phyloP scores from a whole-genome alignment of 2,888 invertebrate genomes.

The Cyclophora punctaria region DNA sequence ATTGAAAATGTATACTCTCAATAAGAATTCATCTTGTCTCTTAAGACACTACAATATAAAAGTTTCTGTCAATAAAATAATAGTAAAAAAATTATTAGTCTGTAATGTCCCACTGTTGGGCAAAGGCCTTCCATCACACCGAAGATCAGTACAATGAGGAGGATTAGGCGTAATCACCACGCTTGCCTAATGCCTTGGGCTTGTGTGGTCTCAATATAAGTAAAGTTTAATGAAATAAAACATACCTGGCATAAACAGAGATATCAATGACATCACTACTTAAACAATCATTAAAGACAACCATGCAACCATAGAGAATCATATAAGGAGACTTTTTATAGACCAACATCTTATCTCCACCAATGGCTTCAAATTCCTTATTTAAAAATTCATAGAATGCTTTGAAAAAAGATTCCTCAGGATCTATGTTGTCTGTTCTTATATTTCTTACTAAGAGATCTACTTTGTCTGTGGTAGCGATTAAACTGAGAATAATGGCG shows the following conservation, averaged over 20 bases:
- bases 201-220: no score
- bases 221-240: not conserved
- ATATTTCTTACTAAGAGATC: slow-evolving; percentile 36
- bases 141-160: no score
- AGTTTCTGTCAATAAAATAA: no score
- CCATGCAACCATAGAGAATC: slow-evolving; percentile 44
- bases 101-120: no score
- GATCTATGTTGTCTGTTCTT: slow-evolving; percentile 20
- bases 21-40: not conserved
- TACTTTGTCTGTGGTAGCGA: slow-evolving; percentile 40
- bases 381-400: slow-evolving; percentile 34
- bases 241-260: slow-evolving; percentile 46
- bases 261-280: slow-evolving; percentile 15
- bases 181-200: no score
- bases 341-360: slow-evolving; percentile 29
- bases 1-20: no score
- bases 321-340: slow-evolving; percentile 47
- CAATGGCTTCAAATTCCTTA: slow-evolving; percentile 24
- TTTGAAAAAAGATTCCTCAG: slow-evolving; percentile 22
- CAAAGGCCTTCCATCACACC: no score
- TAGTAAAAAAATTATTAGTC: no score
- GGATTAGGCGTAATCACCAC: no score
- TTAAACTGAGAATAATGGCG: slow-evolving; percentile 32
- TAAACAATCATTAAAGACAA: slow-evolving; percentile 25
- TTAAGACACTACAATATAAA: not conserved